Evolutionary conservation across 2,797 vertebrate species (phyloP), one percentile per base, ranked within the genome.

Genomic region (Trematocara caparti): DNA sequence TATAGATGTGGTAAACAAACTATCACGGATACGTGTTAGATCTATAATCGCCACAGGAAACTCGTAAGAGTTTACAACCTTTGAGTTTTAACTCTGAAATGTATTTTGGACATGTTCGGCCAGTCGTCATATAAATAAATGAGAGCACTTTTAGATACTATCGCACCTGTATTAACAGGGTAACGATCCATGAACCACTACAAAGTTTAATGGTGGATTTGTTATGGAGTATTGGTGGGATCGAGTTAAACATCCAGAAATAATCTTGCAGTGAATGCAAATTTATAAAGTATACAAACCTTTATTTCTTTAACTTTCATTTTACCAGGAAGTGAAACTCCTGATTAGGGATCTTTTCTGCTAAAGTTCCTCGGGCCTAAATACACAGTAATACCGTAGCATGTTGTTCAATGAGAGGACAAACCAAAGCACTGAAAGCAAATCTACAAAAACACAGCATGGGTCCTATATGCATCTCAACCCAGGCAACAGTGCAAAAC

Each of bases 291-390:
- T 1, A 64, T 40, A 40, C 3, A 64, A 38, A 40, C n/a, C 6
- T 40, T 64, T 64, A 38, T 38, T 40, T n/a, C n/a, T 21, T 64
- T 64, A 64, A 21, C 7, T 0, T 21, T 64, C 0, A 34, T 59
- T 59, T 59, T 59, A 59, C 1, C 32, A 36, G 55, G 17, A 64
- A 21, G 11, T 9, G 34, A 21, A 21, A 40, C n/a, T 38, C 6
- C 7, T 64, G 4, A 40, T 64, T 40, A 5, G 0, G n/a, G 0
- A 40, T 40, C n/a, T 40, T 38, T 40, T 19, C 34, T 38, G 4
- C 57, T 19, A 38, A 19, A 19, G 12, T 14, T 34, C 6, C 59
- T 40, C 5, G 3, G n/a, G 34, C 6, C 59, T 34, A 64, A 38
- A 13, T 21, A 38, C n/a, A 30, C 27, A 57, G 53, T 32, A 57